phyloP scores from a whole-genome alignment of 2,888 invertebrate species.

The Meta bourneti region DNA sequence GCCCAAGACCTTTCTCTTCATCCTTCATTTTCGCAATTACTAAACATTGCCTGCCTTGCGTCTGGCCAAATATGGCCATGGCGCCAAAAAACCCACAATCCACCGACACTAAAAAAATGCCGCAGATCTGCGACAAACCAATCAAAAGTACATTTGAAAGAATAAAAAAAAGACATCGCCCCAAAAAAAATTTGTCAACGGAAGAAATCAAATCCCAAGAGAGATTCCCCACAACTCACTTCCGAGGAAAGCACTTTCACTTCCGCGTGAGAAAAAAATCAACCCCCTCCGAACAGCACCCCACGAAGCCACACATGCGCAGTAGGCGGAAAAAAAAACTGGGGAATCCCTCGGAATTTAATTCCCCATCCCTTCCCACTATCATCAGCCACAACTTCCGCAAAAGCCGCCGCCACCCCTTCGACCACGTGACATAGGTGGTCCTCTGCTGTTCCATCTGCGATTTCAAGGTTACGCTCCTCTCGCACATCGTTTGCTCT shows the following conservation, averaged over 20 bases:
- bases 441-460: constrained; percentile 45
- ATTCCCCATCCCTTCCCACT: background rate
- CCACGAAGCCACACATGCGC: background rate
- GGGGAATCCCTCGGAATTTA: constrained; percentile 15
- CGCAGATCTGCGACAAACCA: background rate
- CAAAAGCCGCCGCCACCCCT: constrained; percentile 10
- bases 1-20: no score
- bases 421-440: constrained; percentile 59
- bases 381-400: constrained; percentile 39
- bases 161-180: no score
- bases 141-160: background rate
- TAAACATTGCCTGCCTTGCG: no score
- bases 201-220: background rate
- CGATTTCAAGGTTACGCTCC: constrained; percentile 63
- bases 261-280: background rate
- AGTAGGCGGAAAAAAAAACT: constrained; percentile 8
- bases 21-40: no score
- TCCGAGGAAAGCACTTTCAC: background rate
- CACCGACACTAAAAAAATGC: background rate
- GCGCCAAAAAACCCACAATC: no score
- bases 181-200: background rate
- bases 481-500: background rate
- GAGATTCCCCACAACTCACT: background rate
- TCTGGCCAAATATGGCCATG: no score
- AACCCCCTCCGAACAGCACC: background rate